Evolutionary conservation across 2,113 vertebrate genomes (phyloP).

Genomic region (Cyanoramphus novaezelandiae): DNA sequence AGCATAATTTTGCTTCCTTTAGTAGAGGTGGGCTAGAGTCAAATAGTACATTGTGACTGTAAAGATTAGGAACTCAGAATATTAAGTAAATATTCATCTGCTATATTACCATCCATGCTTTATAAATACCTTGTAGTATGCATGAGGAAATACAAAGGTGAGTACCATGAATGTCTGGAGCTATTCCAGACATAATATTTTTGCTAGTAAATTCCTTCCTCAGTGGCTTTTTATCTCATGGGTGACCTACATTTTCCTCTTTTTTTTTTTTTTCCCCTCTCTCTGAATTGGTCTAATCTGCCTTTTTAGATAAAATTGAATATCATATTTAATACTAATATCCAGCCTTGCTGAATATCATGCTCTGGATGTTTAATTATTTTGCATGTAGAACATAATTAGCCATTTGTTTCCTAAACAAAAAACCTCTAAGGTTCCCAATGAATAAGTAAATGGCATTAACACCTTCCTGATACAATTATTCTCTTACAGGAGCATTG

Average conservation of each 20-base stretch:
- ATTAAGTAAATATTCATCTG: neutral
- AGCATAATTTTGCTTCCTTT: neutral
- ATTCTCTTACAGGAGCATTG: neutral
- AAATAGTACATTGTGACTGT: neutral
- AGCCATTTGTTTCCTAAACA: conserved; percentile 32
- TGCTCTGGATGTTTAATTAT: conserved; percentile 39
- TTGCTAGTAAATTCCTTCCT: neutral
- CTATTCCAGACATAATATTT: neutral
- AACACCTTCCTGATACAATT: neutral
- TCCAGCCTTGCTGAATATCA: neutral
- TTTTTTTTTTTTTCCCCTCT: too few species aligned
- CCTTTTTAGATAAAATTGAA: neutral
- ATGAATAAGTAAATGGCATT: neutral
- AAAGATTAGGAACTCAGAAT: neutral
- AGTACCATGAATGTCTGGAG: neutral
- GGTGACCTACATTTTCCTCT: neutral
- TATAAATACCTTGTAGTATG: neutral
- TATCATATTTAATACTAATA: neutral
- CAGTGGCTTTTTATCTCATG: neutral
- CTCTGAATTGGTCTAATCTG: neutral
- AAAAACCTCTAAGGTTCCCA: too few species aligned
- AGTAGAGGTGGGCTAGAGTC: neutral
- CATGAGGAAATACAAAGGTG: neutral
- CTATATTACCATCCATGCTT: neutral
- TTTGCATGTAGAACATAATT: conserved; percentile 31